Evolutionary conservation across 1,140 invertebrate species (phyloP), one percentile per base, ranked within the genome.

Genomic region (Lordiphosa mommai): DNA sequence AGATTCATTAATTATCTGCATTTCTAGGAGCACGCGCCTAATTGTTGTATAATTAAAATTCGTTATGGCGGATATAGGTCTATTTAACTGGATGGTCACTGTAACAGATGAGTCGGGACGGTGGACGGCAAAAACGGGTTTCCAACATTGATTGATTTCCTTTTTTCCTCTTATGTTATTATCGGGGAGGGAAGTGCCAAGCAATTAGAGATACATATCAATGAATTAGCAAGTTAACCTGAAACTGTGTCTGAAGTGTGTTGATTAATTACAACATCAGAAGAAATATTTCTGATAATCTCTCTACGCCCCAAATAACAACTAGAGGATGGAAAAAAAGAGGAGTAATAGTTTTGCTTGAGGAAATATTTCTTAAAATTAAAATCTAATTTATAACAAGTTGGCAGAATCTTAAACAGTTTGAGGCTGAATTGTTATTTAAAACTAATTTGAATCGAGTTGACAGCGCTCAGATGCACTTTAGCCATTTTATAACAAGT

Each of bases 11-110:
- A 76, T 76, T 58, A 76, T 56, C 40, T 53, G 32, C 36, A 37
- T 63, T 61, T 69, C 37, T 17, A 30, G 36, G 46, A 71, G 77
- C 77, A 84, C 77, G 76, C 77, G 61, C 29, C 38, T 38, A 66
- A 74, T 74, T 71, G 68, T 47, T 61, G 70, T 69, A 48, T 71
- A 74, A 82, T 80, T 82, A 82, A 68, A 61, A 80, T 80, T 80
- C 58, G 76, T 49, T 71, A 80, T 55, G 63, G 71, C 76, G 72
- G 72, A 82, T 76, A 80, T 82, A 61, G 53, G 56, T 61, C 40
- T 43, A 84, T 82, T 84, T 76, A 82, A 50, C 53, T 56, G 32
- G 10, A 52, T 53, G 37, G 20, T 56, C 79, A 55, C 61, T 64
- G 55, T 72, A 55, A 49, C 30, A 32, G 53, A 55, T 55, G 50